phyloP scores from a whole-genome alignment of 2,113 vertebrate genomes.

The Rafetus swinhoei region DNA sequence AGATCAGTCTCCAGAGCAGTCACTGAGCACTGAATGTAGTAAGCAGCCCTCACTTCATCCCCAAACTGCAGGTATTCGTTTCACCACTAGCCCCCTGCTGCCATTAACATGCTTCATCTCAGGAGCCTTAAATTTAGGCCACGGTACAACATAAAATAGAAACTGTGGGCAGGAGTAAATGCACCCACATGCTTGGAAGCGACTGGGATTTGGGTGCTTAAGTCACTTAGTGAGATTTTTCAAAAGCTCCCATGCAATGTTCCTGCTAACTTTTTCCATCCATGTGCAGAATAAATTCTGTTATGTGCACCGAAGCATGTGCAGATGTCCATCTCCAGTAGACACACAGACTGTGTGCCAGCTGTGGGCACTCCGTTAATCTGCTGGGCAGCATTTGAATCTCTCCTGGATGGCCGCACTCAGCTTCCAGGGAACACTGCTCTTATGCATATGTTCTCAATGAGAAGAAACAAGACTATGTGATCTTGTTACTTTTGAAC shows the following conservation, averaged over 20 bases:
- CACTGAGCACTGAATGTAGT: fast-evolving
- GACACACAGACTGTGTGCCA: too few species aligned
- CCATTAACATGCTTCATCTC: background rate
- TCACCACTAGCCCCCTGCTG: too few species aligned
- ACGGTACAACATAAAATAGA: background rate
- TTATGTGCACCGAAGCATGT: too few species aligned
- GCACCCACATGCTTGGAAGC: background rate
- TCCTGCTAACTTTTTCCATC: too few species aligned
- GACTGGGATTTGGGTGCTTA: background rate
- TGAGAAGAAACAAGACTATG: background rate
- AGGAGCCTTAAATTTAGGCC: background rate
- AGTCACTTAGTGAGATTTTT: background rate
- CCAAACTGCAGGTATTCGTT: background rate
- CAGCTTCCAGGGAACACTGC: too few species aligned
- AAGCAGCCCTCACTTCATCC: background rate
- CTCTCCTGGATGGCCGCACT: too few species aligned
- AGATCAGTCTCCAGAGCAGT: background rate
- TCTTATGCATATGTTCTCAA: background rate
- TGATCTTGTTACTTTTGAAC: background rate
- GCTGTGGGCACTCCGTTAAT: too few species aligned
- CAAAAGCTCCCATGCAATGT: background rate
- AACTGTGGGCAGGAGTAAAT: background rate
- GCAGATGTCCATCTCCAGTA: too few species aligned
- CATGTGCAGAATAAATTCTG: too few species aligned
- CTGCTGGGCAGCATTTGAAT: too few species aligned